A percentile compares a stretch with the other conserved stretches of the same genome.
Conservation (phyloP, 2,113 vertebrate species). For the Pangasianodon hypophthalmus region DNA sequence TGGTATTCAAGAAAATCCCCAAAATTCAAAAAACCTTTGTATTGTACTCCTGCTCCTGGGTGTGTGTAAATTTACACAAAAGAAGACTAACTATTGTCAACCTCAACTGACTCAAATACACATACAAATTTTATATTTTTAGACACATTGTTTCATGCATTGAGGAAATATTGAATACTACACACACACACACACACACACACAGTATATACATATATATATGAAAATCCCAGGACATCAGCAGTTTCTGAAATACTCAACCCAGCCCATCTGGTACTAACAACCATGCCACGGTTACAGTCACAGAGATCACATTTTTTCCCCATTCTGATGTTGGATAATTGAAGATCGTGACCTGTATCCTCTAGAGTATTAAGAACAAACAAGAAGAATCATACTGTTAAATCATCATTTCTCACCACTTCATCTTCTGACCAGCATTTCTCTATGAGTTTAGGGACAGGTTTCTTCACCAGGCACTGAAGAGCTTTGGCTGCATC, state of each 20-base stretch:
- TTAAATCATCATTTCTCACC: slow-evolving; percentile 74
- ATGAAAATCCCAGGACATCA: too few species aligned
- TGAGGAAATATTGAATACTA: too few species aligned
- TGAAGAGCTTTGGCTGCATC: slow-evolving; percentile 97
- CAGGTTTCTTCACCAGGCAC: slow-evolving; percentile 96
- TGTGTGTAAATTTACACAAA: background rate
- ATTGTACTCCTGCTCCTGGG: background rate
- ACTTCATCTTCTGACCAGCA: slow-evolving; percentile 98
- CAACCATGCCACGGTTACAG: too few species aligned
- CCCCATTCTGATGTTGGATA: too few species aligned
- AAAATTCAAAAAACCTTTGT: background rate
- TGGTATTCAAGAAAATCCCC: background rate
- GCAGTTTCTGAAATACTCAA: too few species aligned
- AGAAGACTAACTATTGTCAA: background rate
- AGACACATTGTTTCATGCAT: too few species aligned
- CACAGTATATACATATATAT: too few species aligned
- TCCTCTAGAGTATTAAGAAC: background rate
- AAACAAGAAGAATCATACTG: background rate
- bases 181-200: too few species aligned
- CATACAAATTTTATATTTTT: background rate
- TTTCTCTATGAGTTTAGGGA: slow-evolving; percentile 97
- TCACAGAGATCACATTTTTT: too few species aligned
- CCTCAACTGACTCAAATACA: background rate
- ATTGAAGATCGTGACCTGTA: too few species aligned
- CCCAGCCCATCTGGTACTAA: too few species aligned